A percentile compares a stretch with the other conserved stretches of the same genome.
These are phyloP conservation scores for Capricornis sumatraensis DNA, from an alignment of 2,113 vertebrate genomes.

Conservation along the genomic window DNA sequence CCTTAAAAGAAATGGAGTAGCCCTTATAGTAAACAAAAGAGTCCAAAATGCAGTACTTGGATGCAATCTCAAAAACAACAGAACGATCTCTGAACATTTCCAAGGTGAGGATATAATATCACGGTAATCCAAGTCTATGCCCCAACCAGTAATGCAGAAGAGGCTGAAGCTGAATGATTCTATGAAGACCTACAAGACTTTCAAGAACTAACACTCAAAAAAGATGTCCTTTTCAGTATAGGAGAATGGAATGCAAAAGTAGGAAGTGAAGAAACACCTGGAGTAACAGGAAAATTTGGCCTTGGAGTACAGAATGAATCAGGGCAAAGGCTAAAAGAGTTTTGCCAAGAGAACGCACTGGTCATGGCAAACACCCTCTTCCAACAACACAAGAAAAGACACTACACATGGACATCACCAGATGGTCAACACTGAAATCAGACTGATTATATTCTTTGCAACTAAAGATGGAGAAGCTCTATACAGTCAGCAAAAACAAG, in stretches of 20 bases:
- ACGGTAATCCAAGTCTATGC: background rate
- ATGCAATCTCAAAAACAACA: background rate
- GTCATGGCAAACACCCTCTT: background rate
- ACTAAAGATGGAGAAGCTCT: background rate
- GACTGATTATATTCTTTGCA: background rate
- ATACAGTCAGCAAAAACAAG: background rate
- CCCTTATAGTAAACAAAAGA: background rate
- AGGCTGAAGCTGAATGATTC: background rate
- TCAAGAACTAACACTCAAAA: background rate
- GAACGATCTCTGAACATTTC: background rate
- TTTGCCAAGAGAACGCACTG: background rate
- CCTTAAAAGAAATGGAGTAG: background rate
- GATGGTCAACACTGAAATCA: background rate
- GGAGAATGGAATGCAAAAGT: background rate
- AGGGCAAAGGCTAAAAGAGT: background rate
- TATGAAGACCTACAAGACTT: background rate
- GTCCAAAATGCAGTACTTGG: background rate
- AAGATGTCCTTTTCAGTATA: background rate
- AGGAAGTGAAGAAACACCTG: background rate
- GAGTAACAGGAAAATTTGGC: background rate
- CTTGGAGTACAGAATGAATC: background rate
- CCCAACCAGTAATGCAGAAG: background rate
- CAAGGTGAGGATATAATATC: background rate
- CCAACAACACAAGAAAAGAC: background rate
- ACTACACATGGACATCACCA: background rate